These are phyloP conservation scores for Molossus molossus DNA, from an alignment of 2,797 vertebrate genomes.

Conservation along the genomic window DNA sequence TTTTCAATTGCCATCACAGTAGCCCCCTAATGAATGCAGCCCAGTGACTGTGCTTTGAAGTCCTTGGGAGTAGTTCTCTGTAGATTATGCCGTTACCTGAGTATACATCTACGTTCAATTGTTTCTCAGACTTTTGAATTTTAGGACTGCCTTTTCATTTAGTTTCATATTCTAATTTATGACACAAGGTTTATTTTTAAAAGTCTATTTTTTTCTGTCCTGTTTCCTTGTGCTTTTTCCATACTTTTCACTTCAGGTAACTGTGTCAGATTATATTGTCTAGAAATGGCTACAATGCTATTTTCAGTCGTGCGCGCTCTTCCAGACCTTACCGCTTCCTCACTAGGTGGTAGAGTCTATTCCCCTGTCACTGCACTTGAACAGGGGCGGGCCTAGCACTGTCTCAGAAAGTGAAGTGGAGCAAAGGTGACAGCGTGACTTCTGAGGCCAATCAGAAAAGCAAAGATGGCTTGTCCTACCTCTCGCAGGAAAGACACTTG, in stretches of 20 bases:
- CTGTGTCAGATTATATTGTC: background rate
- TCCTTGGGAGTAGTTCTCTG: background rate
- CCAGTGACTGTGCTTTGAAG: background rate
- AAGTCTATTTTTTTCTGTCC: background rate
- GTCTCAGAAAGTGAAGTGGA: background rate
- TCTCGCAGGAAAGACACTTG: background rate
- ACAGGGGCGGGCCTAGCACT: background rate
- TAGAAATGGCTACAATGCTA: background rate
- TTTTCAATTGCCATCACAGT: background rate
- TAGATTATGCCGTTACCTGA: background rate
- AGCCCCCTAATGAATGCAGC: background rate
- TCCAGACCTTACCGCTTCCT: background rate
- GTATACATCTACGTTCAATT: conserved; percentile 29
- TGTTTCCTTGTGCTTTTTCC: background rate
- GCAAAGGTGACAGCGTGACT: background rate
- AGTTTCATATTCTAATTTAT: background rate
- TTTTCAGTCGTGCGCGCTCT: background rate
- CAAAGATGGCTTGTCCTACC: background rate
- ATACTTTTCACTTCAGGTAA: background rate
- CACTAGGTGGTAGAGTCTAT: background rate
- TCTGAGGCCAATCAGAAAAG: background rate
- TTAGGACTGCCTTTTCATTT: background rate
- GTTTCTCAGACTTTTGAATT: conserved; percentile 13
- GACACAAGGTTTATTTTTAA: background rate
- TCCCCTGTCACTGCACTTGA: background rate